Percentiles rank a stretch among this genome's conserved stretches.
Conservation (phyloP, 2,113 vertebrate genomes). For the Hipposideros armiger region DNA sequence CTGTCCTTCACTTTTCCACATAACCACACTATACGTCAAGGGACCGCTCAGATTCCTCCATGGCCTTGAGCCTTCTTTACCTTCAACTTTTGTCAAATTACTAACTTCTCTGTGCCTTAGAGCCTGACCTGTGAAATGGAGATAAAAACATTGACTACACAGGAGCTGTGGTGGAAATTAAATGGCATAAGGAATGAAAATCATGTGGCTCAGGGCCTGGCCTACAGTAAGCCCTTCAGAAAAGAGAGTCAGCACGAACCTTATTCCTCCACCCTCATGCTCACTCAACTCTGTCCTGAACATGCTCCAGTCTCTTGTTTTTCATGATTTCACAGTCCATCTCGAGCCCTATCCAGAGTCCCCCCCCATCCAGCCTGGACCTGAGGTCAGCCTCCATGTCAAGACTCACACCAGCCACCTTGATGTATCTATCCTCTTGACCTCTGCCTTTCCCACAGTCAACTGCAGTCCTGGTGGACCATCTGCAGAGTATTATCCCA, state of each 20-base stretch:
- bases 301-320: accelerated
- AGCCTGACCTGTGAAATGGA: neutral
- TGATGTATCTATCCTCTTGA: neutral
- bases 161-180: no score
- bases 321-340: accelerated
- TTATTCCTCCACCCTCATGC: accelerated
- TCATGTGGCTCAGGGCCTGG: neutral
- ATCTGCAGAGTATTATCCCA: neutral
- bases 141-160: accelerated
- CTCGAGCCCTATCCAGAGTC: neutral
- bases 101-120: neutral
- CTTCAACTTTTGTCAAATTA: neutral
- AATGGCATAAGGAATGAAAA: neutral
- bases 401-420: neutral
- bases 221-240: no score
- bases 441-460: neutral
- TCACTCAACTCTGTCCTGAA: neutral
- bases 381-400: neutral
- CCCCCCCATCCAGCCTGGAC: neutral
- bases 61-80: neutral
- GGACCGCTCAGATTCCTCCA: neutral
- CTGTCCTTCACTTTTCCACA: neutral
- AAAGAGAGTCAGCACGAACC: accelerated
- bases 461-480: neutral
- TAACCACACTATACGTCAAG: neutral